Conservation (phyloP, 2,113 vertebrate genomes). For the Stercorarius parasiticus region DNA sequence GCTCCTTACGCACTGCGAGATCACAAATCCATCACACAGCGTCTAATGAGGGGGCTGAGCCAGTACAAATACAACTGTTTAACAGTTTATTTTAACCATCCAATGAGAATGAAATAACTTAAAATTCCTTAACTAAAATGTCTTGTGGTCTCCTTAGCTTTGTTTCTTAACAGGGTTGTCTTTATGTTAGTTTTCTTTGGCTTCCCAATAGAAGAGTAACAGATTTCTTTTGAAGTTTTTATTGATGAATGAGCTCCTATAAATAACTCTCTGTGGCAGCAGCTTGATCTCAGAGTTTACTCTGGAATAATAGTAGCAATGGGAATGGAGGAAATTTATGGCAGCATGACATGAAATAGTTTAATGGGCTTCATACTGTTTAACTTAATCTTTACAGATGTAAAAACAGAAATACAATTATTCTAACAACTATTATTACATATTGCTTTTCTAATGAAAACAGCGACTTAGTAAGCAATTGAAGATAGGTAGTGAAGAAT, state of each 20-base stretch:
- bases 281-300: conserved; percentile 68
- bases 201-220: conserved; percentile 75
- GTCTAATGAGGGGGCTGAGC: conserved; percentile 46
- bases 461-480: conserved; percentile 11
- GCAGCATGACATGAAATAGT: conserved; percentile 69
- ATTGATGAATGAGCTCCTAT: conserved; percentile 82
- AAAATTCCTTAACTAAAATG: conserved; percentile 44
- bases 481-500: not conserved
- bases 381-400: conserved; percentile 79
- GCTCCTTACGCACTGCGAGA: not conserved
- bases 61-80: conserved; percentile 62
- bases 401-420: conserved; percentile 78
- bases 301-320: conserved; percentile 72
- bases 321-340: conserved; percentile 68
- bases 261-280: conserved; percentile 77
- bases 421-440: conserved; percentile 77
- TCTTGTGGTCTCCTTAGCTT: conserved; percentile 65
- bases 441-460: conserved; percentile 67
- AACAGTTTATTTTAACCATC: conserved; percentile 66
- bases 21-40: conserved; percentile 42
- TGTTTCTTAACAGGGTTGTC: conserved; percentile 71
- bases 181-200: conserved; percentile 77
- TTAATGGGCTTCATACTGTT: conserved; percentile 76
- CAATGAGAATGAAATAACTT: conserved; percentile 38
- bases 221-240: conserved; percentile 81